phyloP scores from a whole-genome alignment of 2,888 invertebrate species.

The Hipparchia sbordonii region DNA sequence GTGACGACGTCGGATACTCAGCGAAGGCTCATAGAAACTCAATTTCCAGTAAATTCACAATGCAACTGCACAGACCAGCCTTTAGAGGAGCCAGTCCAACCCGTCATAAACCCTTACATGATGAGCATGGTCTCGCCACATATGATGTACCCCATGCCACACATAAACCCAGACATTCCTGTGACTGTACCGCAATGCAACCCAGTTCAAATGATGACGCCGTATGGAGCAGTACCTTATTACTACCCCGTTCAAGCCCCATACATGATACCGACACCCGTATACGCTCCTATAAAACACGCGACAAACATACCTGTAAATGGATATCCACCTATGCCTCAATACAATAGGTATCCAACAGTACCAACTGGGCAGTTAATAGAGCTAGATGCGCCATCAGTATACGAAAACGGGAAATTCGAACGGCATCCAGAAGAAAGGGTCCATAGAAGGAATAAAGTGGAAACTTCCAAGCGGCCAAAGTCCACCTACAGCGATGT shows the following conservation, averaged over 20 bases:
- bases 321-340: conserved; percentile 68
- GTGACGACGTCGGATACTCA: conserved; percentile 52
- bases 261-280: conserved; percentile 74
- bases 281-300: conserved; percentile 74
- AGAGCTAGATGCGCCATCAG: conserved; percentile 82
- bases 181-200: conserved; percentile 53
- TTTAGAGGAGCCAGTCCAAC: conserved; percentile 53
- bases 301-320: conserved; percentile 74
- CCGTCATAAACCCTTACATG: conserved; percentile 51
- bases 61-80: conserved; percentile 54
- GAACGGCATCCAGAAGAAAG: conserved; percentile 60
- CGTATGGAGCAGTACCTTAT: conserved; percentile 68
- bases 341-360: conserved; percentile 69
- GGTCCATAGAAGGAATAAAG: conserved; percentile 53
- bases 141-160: conserved; percentile 58
- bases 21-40: conserved; percentile 49
- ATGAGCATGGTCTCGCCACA: conserved; percentile 57
- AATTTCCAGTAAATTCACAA: conserved; percentile 48
- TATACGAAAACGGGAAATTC: conserved; percentile 70
- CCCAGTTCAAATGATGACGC: conserved; percentile 63
- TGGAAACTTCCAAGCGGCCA: conserved; percentile 62
- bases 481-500: conserved; percentile 73
- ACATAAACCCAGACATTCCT: conserved; percentile 54
- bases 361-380: conserved; percentile 87
- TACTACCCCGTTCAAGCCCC: conserved; percentile 76